These are phyloP conservation scores for Brachyhypopomus gauderio DNA, from an alignment of 2,113 vertebrate species.

Conservation along the genomic window DNA sequence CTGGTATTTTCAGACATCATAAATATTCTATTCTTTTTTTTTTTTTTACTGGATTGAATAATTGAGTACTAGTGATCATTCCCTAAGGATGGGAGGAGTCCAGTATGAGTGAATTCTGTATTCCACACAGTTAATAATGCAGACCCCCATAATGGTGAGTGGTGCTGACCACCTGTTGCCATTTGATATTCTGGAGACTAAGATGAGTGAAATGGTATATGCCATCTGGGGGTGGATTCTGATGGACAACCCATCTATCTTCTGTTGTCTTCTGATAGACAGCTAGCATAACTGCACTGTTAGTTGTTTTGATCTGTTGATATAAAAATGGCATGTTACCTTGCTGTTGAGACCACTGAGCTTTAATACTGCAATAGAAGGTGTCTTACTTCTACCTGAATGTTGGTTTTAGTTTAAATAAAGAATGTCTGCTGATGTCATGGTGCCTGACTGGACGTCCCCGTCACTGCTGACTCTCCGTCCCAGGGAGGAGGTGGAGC, in stretches of 20 bases:
- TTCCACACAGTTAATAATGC: conserved; percentile 57
- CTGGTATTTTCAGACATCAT: background rate
- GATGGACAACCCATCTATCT: background rate
- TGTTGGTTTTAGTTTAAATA: no score
- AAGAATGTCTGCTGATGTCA: no score
- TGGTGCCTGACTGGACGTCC: no score
- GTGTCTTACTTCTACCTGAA: no score
- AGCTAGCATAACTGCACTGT: no score
- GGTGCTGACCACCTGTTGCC: conserved; percentile 61
- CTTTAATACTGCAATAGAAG: no score
- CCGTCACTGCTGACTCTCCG: background rate
- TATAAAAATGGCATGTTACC: no score
- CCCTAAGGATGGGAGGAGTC: background rate
- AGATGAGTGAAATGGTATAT: background rate
- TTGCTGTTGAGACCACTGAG: no score
- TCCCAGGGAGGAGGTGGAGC: conserved; percentile 76
- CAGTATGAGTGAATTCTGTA: background rate
- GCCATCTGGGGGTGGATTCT: background rate
- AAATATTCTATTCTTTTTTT: background rate
- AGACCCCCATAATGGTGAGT: conserved; percentile 14
- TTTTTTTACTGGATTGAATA: background rate
- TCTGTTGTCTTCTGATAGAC: no score
- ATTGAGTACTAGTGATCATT: background rate
- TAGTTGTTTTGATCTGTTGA: no score
- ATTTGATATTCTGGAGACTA: conserved; percentile 39